Base-by-base conservation (phyloP, 2,888 invertebrate species). In the Pilophorus perplexus region DNA sequence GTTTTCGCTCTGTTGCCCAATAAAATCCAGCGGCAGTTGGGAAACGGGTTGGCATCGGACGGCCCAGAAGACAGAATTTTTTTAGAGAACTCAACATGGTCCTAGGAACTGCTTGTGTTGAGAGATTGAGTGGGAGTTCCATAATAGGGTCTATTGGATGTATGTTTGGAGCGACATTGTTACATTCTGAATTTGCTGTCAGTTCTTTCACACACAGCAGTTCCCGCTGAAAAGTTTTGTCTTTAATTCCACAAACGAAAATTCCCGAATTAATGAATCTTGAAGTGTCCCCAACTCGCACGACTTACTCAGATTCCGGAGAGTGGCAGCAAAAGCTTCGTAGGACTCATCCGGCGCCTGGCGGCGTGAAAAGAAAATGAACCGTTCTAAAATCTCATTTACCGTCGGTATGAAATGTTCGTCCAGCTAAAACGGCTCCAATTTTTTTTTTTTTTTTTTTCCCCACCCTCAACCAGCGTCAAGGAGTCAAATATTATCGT, bases 401-500 rank as follows among this genome's bases (percentile, higher is more conserved):
- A 33, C 33, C 33, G 12, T 33, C 12, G 33, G 33, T 6, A 33
- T 33, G 33, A 33, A 33, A 33, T 33, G 33, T 6, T 33, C 33
- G 33, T 33, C 33, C n/a, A n/a, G n/a, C n/a, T n/a, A n/a, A n/a
- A n/a, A n/a, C n/a, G n/a, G n/a, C n/a, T n/a, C n/a, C n/a, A 33
- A 44, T 10, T 10, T 44, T 44, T n/a, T n/a, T n/a, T n/a, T n/a
- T n/a, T n/a, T n/a, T n/a, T n/a, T 14, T 44, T 44, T 16, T 6
- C 14, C 44, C 22, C 20, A 8, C 22, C 10, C 23, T 50, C 50
- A 23, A 5, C 8, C 8, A 23, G 50, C 5, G 8, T 8, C 6
- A 50, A 20, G 10, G 50, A 50, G 14, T 50, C 50, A 14, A 50
- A 50, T 6, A 50, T n/a, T 22, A 23, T 50, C 50, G 8, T 50